phyloP scores from a whole-genome alignment of 2,113 vertebrate species.

The Caloenas nicobarica region DNA sequence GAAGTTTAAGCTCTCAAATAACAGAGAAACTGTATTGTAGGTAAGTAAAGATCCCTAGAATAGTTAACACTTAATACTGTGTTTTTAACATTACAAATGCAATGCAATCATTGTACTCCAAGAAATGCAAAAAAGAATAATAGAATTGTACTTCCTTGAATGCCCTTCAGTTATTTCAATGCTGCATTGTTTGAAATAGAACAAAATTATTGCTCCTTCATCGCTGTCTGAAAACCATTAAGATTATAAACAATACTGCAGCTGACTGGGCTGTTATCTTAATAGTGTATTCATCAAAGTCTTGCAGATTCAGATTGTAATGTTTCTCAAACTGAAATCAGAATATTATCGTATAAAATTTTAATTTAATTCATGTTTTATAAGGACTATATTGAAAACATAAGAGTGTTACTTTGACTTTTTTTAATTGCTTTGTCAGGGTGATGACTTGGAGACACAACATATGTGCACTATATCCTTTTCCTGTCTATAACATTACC shows the following conservation, averaged over 20 bases:
- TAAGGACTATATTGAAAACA: conserved; percentile 30
- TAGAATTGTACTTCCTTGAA: conserved; percentile 35
- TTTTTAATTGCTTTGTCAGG: not conserved
- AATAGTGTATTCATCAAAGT: conserved; percentile 73
- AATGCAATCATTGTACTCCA: conserved; percentile 31
- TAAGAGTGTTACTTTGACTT: conserved; percentile 32
- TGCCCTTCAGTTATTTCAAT: conserved; percentile 45
- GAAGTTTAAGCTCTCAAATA: not conserved
- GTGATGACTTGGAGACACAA: not conserved
- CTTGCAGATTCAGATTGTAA: conserved; percentile 42
- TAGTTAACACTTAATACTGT: not conserved
- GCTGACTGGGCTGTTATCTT: conserved; percentile 65
- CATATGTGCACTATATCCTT: not conserved
- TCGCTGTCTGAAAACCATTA: conserved; percentile 52
- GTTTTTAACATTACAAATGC: conserved; percentile 10
- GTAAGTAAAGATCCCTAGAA: not conserved
- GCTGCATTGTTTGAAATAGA: conserved; percentile 45
- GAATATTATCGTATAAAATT: conserved; percentile 51
- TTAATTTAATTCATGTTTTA: conserved; percentile 40
- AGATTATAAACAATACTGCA: conserved; percentile 71
- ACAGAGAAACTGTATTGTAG: not conserved
- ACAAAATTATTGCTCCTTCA: conserved; percentile 67
- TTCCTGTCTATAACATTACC: not conserved
- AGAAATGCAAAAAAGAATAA: conserved; percentile 35
- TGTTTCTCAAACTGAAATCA: conserved; percentile 60